Base-by-base conservation (phyloP, 92 coral and sea anemone species). In the Epizoanthus illoricatus region DNA sequence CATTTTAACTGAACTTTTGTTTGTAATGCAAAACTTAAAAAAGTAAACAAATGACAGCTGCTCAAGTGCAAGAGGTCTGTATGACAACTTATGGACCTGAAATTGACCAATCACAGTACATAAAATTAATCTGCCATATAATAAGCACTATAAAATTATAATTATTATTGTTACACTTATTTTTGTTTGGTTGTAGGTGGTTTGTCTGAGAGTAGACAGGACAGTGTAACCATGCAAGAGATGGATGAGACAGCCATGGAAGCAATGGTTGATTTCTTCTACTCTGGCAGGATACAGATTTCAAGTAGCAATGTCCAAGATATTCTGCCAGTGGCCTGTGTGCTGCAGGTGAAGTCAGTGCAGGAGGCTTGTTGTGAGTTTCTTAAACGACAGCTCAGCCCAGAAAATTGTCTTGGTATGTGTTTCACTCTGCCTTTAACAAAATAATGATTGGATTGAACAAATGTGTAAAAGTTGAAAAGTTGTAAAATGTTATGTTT, bases 371-470 rank as follows among this genome's bases (percentile, higher is more conserved):
- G 97, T 42, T 97, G 97, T 85, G 99, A 97, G 59, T 97, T 97
- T 65, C 89, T 97, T 2, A 94, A 91, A 69, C 85, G 99, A 40
- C 98, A 97, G 47, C 97, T 97, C 1, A 97, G 92, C 69, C 92
- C 95, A 17, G 99, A 97, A 49, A 97, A 97, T 75, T 97, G 99
- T 74, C 86, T 97, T 17, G 99, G 99, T 97, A 71, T 78, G 97
- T 17, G 36, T 13, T 40, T 45, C 28, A 58, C 75, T 64, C 12
- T 12, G 39, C 5, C 33, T 28, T 28, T 28, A 28, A 28, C 33
- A 28, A 65, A 3, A 28, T 5, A 47, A 49, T 49, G 15, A 49
- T 49, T 49, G 56, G 56, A 7, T 49, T 49, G 13, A 49, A 1
- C 56, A 49, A 49, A n/a, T n/a, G n/a, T n/a, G 13, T 7, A 49